Evolutionary conservation across 2,113 vertebrate genomes (phyloP).

Genomic region (Sorex araneus): DNA sequence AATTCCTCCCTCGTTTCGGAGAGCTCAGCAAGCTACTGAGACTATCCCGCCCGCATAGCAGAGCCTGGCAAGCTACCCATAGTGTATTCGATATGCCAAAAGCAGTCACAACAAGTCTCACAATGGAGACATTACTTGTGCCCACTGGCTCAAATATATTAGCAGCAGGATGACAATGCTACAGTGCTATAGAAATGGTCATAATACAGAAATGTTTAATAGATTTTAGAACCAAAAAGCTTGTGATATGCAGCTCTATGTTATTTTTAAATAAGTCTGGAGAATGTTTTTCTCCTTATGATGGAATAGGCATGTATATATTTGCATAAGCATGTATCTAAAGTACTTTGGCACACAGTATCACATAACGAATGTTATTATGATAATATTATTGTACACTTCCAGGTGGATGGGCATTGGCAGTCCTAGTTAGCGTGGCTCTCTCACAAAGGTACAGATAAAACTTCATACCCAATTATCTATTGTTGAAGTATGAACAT

Average conservation of each 20-base stretch:
- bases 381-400: background rate
- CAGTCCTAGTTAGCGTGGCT: background rate
- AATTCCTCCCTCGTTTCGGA: too few relatives aligned
- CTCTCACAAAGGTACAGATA: background rate
- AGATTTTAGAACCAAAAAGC: background rate
- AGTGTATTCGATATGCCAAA: too few relatives aligned
- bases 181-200: conserved; percentile 6
- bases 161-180: too few relatives aligned
- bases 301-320: background rate
- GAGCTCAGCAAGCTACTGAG: too few relatives aligned
- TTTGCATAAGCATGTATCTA: background rate
- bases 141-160: too few relatives aligned
- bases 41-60: too few relatives aligned
- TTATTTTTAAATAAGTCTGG: conserved; percentile 40
- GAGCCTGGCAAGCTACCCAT: too few relatives aligned
- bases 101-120: too few relatives aligned
- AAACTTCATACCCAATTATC: background rate
- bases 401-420: background rate
- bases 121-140: too few relatives aligned
- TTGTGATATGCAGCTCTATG: conserved; percentile 20
- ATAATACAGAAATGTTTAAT: conserved; percentile 33
- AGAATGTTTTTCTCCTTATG: background rate
- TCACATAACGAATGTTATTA: background rate
- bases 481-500: conserved; percentile 27
- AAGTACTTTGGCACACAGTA: background rate